Conservation (phyloP, 2,797 vertebrate genomes). For the Momotus momota region DNA sequence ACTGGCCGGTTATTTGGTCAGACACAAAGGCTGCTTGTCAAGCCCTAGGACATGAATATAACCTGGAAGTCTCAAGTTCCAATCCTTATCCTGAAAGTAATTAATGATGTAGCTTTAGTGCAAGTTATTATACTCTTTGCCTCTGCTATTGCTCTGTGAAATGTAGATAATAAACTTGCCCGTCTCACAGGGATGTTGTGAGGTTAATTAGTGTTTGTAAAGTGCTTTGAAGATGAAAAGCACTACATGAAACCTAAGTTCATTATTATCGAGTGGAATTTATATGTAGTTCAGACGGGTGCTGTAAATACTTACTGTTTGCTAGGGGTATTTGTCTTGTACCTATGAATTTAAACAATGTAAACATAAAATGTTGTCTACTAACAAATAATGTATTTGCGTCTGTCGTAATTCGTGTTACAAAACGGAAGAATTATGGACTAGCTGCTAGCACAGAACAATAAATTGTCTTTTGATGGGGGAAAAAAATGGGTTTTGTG, state of each 20-base stretch:
- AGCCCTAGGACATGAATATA: neutral
- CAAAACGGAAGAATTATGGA: neutral
- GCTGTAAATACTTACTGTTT: conserved; percentile 23
- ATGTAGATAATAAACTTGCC: conserved; percentile 21
- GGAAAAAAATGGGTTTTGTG: neutral
- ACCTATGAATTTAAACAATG: conserved; percentile 24
- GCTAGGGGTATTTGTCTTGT: conserved; percentile 17
- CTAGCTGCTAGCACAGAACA: conserved; percentile 15
- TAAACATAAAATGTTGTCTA: conserved; percentile 41
- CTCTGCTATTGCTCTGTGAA: conserved; percentile 8
- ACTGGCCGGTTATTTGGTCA: neutral
- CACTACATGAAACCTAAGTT: conserved; percentile 30
- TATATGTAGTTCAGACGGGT: conserved; percentile 2
- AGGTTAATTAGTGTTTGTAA: conserved; percentile 57
- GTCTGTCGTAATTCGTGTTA: neutral
- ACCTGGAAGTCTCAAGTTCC: neutral
- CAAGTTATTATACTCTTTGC: neutral
- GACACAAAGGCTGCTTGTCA: neutral
- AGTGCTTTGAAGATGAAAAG: conserved; percentile 40
- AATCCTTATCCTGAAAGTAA: neutral
- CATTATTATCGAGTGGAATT: conserved; percentile 11
- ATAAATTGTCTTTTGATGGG: conserved; percentile 16
- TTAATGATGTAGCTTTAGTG: neutral
- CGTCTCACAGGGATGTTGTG: neutral
- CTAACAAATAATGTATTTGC: neutral